These are phyloP conservation scores for Myiozetetes cayanensis DNA, from an alignment of 2,113 vertebrate species.

Conservation along the genomic window DNA sequence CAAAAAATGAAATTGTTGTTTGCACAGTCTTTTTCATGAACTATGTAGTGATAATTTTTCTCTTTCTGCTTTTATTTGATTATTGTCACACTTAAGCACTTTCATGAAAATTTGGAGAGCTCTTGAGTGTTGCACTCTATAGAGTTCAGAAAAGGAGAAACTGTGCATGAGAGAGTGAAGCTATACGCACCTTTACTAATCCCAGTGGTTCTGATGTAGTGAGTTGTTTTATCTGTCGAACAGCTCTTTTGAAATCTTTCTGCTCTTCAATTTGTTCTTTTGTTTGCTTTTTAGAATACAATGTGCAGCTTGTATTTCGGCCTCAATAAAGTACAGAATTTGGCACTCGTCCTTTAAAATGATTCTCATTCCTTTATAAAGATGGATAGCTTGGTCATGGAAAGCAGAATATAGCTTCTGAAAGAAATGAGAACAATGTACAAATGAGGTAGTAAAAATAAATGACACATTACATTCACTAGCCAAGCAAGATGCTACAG, in stretches of 20 bases:
- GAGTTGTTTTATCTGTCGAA: neutral
- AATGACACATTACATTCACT: constrained; percentile 65
- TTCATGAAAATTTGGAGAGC: neutral
- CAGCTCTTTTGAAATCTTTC: neutral
- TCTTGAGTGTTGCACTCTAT: neutral
- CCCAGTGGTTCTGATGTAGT: neutral
- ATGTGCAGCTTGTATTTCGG: neutral
- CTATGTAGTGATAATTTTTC: neutral
- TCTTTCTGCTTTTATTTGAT: neutral
- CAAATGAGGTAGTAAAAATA: constrained; percentile 69
- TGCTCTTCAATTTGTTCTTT: neutral
- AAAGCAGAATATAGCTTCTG: constrained; percentile 2
- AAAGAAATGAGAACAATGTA: constrained; percentile 41
- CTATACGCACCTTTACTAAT: neutral
- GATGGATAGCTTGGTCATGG: constrained; percentile 11
- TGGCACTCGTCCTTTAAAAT: constrained; percentile 29
- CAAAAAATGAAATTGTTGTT: neutral
- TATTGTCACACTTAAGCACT: neutral
- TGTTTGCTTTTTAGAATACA: constrained; percentile 11
- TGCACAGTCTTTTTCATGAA: neutral
- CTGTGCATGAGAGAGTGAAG: neutral
- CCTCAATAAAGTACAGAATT: constrained; percentile 6
- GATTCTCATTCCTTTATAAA: constrained; percentile 45
- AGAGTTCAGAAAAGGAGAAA: neutral
- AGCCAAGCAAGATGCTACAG: constrained; percentile 62